Conservation (phyloP, 2,888 invertebrate genomes). For the Cryptocephalus primarius region DNA sequence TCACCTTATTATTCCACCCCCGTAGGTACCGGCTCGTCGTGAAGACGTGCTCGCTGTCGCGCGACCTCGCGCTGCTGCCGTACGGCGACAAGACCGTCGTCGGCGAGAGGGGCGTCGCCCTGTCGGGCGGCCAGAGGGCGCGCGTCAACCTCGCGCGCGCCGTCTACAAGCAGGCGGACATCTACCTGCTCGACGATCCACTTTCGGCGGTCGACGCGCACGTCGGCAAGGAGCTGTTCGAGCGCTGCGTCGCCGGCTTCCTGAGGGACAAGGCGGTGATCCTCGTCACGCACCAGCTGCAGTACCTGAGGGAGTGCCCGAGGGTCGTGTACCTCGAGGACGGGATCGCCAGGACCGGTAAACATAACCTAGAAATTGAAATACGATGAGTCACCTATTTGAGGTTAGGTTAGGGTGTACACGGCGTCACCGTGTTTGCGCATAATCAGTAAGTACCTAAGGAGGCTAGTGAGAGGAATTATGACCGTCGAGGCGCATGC, state of each 20-base stretch:
- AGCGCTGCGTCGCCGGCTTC: slow-evolving; percentile 59
- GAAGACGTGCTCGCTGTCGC: slow-evolving; percentile 57
- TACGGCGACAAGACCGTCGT: slow-evolving; percentile 75
- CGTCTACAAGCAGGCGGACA: slow-evolving; percentile 74
- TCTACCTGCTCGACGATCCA: slow-evolving; percentile 85
- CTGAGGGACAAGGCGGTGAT: slow-evolving; percentile 61
- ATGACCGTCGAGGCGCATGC: too few relatives aligned
- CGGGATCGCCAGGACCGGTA: slow-evolving; percentile 46
- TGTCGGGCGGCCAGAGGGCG: slow-evolving; percentile 80
- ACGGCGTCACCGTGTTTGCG: too few relatives aligned
- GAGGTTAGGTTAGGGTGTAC: too few relatives aligned
- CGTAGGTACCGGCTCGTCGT: slow-evolving; percentile 52
- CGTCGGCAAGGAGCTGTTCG: slow-evolving; percentile 81
- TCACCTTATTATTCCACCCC: too few relatives aligned
- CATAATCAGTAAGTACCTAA: too few relatives aligned
- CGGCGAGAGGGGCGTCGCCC: slow-evolving; percentile 67
- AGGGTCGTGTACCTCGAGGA: slow-evolving; percentile 50
- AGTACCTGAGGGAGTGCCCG: slow-evolving; percentile 51
- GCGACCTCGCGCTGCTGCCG: slow-evolving; percentile 67
- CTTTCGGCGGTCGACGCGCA: slow-evolving; percentile 88
- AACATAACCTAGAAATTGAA: background rate
- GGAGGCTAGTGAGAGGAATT: too few relatives aligned
- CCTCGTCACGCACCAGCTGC: slow-evolving; percentile 67
- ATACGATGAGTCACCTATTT: too few relatives aligned
- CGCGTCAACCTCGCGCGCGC: slow-evolving; percentile 81